phyloP scores from a whole-genome alignment of 2,797 vertebrate genomes.

The Anableps anableps region DNA sequence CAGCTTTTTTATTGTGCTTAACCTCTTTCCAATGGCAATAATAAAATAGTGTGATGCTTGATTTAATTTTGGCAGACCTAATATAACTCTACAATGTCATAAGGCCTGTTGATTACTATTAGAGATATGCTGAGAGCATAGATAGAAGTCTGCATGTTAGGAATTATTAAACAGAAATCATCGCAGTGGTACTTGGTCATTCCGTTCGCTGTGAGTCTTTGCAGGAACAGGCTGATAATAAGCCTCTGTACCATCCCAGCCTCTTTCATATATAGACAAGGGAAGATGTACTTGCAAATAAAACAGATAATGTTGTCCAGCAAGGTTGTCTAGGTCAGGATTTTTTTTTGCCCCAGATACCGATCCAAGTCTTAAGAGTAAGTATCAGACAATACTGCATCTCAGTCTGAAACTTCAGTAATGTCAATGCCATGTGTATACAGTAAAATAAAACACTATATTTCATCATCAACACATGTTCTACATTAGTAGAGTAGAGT shows the following conservation, averaged over 20 bases:
- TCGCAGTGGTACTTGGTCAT: neutral
- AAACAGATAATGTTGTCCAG: neutral
- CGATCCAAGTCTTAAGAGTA: neutral
- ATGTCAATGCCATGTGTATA: neutral
- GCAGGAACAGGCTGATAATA: neutral
- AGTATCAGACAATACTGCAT: neutral
- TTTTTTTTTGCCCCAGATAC: neutral
- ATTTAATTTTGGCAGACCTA: neutral
- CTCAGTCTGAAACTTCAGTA: neutral
- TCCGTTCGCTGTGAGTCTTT: neutral
- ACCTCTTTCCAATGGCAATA: neutral
- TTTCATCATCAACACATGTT: neutral
- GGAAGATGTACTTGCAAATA: neutral
- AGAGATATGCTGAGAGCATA: neutral
- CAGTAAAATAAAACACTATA: neutral
- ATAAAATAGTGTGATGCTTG: neutral
- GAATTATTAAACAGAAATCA: conserved; percentile 4
- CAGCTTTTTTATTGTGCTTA: neutral
- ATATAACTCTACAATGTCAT: neutral
- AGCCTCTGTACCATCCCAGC: neutral
- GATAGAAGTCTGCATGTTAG: neutral
- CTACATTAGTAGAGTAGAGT: neutral
- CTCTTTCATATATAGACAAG: neutral
- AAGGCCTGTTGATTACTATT: neutral
- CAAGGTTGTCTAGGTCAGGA: neutral